These are phyloP conservation scores for Corythaixoides concolor DNA, from an alignment of 2,113 vertebrate genomes.

Conservation along the genomic window DNA sequence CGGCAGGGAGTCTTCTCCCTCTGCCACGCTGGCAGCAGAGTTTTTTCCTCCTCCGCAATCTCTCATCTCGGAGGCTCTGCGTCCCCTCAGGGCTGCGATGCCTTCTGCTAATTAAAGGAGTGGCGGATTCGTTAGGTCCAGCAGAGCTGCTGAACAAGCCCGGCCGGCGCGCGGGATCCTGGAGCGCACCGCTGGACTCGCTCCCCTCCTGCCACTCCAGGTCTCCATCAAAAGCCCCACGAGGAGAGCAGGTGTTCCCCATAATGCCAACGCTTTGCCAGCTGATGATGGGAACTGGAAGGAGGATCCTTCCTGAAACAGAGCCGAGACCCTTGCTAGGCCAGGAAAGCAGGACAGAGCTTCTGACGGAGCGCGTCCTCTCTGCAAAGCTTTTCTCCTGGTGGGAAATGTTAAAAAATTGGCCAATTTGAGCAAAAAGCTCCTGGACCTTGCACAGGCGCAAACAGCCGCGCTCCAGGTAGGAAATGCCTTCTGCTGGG, in stretches of 20 bases:
- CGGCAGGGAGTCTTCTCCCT: not conserved
- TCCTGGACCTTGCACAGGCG: rapidly evolving
- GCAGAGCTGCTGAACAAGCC: not conserved
- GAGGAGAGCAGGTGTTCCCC: not conserved
- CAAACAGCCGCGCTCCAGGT: not conserved
- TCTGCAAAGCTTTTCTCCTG: not conserved
- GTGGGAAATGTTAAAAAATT: rapidly evolving
- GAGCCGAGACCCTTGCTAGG: rapidly evolving
- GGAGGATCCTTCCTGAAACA: not conserved
- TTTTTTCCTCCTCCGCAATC: not conserved
- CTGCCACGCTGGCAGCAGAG: not conserved
- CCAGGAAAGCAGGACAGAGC: not conserved
- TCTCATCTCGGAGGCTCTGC: rapidly evolving
- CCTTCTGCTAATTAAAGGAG: not conserved
- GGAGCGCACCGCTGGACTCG: rapidly evolving
- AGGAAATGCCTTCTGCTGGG: not conserved
- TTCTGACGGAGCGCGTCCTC: rapidly evolving
- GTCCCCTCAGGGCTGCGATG: not conserved
- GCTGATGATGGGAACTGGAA: not conserved
- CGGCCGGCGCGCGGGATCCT: rapidly evolving
- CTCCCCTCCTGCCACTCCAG: not conserved
- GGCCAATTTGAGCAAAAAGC: not conserved
- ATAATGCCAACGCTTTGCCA: rapidly evolving
- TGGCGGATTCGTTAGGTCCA: not conserved
- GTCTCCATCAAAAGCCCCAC: not conserved